Evolutionary conservation across 2,888 invertebrate species (phyloP), one percentile per base, ranked within the genome.

Genomic region (Torymus texanus): DNA sequence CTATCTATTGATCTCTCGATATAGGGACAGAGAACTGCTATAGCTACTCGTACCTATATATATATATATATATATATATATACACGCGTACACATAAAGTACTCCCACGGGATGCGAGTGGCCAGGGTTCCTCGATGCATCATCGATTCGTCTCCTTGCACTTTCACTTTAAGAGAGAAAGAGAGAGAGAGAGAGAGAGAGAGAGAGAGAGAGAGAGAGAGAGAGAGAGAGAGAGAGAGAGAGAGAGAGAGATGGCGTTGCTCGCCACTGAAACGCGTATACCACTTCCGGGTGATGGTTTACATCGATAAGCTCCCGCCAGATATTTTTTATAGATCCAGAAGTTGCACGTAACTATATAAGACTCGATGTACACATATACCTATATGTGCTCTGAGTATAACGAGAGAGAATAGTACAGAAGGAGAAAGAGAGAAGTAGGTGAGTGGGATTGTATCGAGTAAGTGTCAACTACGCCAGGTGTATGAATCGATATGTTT

Each of bases 221-320:
- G 16, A n/a, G 14, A 41, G 55, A 16, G 5, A 12, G 65, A 11
- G 50, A 50, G 50, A 13, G 51, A 8, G n/a, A 50, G 56, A 41
- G 10, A 8, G 13, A n/a, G 16, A 56, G 16, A 21, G 18, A 29
- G 53, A 13, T 21, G 62, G n/a, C 55, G 53, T 51, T 18, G 53
- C 41, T 41, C 41, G 65, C 41, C 41, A 56, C 65, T 13, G 72
- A 24, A 61, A 58, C 16, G 61, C 21, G 14, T 71, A 59, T 71
- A 59, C 56, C 18, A 74, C 63, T 78, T 78, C 78, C 68, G 74
- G 74, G 18, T 63, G 73, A 78, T 78, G 74, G 78, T 78, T 58
- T 63, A 78, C 73, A 78, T 78, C n/a, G 78, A 78, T 74, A 74
- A 70, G 11, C 10, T 0, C 10, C 12, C 41, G 41, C 5, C 41